Percentiles rank a stretch among this genome's conserved stretches.
Conservation (phyloP, 2,113 vertebrate genomes). For the Eolophus roseicapilla region DNA sequence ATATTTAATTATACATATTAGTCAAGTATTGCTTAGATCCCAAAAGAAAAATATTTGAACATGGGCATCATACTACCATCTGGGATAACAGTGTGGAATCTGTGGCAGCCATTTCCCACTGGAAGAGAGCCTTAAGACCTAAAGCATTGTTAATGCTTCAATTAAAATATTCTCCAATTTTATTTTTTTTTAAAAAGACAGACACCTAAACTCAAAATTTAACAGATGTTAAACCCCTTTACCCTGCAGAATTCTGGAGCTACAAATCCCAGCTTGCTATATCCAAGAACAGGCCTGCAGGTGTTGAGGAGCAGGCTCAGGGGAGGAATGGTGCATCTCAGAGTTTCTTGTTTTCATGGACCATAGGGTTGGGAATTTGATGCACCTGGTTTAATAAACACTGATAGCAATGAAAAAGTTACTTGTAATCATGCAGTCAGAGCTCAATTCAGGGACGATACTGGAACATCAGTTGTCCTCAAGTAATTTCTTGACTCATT, state of each 20-base stretch:
- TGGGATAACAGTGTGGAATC: constrained; percentile 16
- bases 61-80: background rate
- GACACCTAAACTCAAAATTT: constrained; percentile 18
- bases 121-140: constrained; percentile 22
- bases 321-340: background rate
- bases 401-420: background rate
- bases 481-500: background rate
- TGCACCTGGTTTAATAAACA: background rate
- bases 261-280: background rate
- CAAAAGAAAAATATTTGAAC: constrained; percentile 31
- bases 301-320: background rate
- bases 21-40: background rate
- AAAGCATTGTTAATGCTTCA: constrained; percentile 37
- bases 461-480: background rate
- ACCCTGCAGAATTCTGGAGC: constrained; percentile 19
- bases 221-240: constrained; percentile 30
- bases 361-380: background rate
- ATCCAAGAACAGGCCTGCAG: background rate
- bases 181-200: background rate
- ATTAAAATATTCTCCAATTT: constrained; percentile 20
- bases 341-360: background rate
- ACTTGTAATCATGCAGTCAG: background rate
- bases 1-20: constrained; percentile 2
- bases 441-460: background rate
- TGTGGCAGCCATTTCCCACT: constrained; percentile 8